Conservation (phyloP, 2,113 vertebrate species). For the Mustelus asterias region DNA sequence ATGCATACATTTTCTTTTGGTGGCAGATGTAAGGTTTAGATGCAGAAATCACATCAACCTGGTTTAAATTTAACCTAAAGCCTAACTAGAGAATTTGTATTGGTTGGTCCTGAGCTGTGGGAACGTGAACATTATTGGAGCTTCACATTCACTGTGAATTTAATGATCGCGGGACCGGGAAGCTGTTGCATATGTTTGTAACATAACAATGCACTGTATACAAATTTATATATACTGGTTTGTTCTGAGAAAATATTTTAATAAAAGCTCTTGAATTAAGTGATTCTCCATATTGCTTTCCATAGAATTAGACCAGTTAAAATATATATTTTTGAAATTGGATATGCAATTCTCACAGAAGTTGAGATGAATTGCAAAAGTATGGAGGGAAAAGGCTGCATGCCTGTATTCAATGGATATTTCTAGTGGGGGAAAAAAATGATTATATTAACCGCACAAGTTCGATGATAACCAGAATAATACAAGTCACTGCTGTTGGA, state of each 20-base stretch:
- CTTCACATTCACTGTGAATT: background rate
- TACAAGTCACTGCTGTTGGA: background rate
- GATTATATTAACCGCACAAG: background rate
- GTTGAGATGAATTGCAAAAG: background rate
- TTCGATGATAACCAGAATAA: background rate
- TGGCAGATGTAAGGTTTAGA: background rate
- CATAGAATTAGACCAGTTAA: background rate
- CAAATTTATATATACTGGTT: slow-evolving; percentile 36
- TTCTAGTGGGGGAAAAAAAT: background rate
- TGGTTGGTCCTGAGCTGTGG: background rate
- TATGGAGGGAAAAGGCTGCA: background rate
- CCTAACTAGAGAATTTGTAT: background rate
- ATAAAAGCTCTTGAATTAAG: slow-evolving; percentile 33
- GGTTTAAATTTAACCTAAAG: slow-evolving; percentile 1
- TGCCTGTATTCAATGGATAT: background rate
- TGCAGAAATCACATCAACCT: background rate
- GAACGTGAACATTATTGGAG: background rate
- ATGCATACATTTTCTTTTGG: slow-evolving; percentile 1
- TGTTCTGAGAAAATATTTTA: slow-evolving; percentile 35
- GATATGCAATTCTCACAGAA: background rate
- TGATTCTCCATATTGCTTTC: slow-evolving; percentile 17
- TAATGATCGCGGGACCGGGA: background rate
- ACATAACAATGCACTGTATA: slow-evolving; percentile 17
- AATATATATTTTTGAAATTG: background rate
- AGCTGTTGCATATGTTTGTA: slow-evolving; percentile 20